Base-by-base conservation (phyloP, 2,797 vertebrate species). In the Heteromormyrus szaboi region DNA sequence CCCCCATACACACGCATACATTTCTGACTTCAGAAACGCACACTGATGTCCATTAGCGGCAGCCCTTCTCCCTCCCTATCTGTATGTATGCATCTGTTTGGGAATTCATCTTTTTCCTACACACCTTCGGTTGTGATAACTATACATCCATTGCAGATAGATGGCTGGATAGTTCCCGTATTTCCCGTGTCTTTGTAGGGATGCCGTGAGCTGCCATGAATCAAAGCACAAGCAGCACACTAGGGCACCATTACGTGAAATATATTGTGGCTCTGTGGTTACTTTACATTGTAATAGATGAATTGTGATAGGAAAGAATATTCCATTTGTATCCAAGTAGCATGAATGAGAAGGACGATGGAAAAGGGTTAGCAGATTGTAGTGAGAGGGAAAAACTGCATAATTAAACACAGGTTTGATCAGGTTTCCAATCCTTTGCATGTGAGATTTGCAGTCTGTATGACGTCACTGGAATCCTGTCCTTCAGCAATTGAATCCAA, bases 391-490 rank as follows among this genome's bases (percentile, higher is more conserved):
- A 89, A 89, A 92, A 94, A 93, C 91, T 90, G 92, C 89, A 92
- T 95, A 94, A 95, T 95, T 93, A 95, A 93, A 94, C 93, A 50
- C 25, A 92, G 94, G 93, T 93, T 93, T 92, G 93, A 94, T 93
- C 91, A 92, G 90, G 92, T 93, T 94, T 94, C 91, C 91, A 93
- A 94, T 92, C 93, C 93, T 93, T 90, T 90, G 92, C 92, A 95
- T 95, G 93, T 92, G 93, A 94, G 95, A 95, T 95, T 93, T 94
- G 92, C 95, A 95, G 96, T 94, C 93, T 93, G 94, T 94, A 95
- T 95, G 95, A 95, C 95, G 94, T 94, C 93, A 95, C 95, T 95
- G 94, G 95, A 95, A 95, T 94, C 95, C 94, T 91, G 92, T 93
- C 92, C 93, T 95, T 93, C 93, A 92, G 93, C 92, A 94, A 94